Conservation (phyloP, 2,113 vertebrate species). For the Chaetura pelagica region DNA sequence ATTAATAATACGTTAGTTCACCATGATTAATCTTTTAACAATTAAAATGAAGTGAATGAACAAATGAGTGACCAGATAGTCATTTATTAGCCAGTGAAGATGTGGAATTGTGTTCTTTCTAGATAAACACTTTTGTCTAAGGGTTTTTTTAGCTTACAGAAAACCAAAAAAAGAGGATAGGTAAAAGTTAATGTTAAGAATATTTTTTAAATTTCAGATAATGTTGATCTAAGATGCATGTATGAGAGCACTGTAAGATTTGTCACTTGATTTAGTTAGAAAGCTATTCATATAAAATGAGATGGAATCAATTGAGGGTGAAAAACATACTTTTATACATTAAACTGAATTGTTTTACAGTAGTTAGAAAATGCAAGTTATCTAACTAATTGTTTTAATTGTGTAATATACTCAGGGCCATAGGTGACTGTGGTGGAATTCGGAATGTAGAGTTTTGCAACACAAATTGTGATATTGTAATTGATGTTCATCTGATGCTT, state of each 20-base stretch:
- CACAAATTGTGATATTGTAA: not conserved
- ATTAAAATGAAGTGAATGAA: constrained; percentile 50
- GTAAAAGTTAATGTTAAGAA: not conserved
- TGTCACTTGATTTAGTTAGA: constrained; percentile 15
- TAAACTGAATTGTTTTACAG: not conserved
- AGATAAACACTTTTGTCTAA: constrained; percentile 20
- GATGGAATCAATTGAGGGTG: not conserved
- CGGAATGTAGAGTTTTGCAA: not conserved
- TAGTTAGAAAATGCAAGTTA: not conserved
- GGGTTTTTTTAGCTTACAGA: not conserved
- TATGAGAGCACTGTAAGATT: not conserved
- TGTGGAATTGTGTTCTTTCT: not conserved
- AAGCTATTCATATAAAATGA: not conserved
- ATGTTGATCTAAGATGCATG: not conserved
- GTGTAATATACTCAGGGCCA: not conserved
- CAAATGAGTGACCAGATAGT: constrained; percentile 3
- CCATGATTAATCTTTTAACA: constrained; percentile 60
- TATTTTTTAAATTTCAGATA: not conserved
- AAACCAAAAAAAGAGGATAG: not conserved
- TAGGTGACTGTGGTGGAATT: not conserved
- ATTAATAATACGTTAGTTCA: constrained; percentile 52
- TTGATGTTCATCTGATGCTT: not conserved
- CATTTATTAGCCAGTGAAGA: constrained; percentile 45
- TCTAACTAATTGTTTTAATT: not conserved
- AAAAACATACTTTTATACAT: not conserved